phyloP scores from a whole-genome alignment of 2,888 invertebrate species.

The Neocrepidodera transversa region DNA sequence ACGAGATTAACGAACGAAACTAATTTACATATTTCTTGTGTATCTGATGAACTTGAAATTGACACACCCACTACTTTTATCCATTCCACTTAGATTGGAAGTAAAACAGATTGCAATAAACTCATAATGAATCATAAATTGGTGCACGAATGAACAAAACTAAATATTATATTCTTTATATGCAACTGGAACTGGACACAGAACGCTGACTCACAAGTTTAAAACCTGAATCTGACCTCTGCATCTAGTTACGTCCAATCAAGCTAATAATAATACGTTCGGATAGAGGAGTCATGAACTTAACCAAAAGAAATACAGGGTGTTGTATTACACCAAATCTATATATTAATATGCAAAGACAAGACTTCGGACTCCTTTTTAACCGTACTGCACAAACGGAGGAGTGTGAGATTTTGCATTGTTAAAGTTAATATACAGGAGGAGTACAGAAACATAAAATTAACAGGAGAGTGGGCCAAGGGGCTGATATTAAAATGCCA shows the following conservation, averaged over 20 bases:
- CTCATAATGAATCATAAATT: conserved; percentile 3
- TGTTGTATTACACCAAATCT: no score
- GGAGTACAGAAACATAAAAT: no score
- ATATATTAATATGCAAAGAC: no score
- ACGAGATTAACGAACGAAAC: not conserved
- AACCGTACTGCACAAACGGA: no score
- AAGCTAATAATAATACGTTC: conserved; percentile 5
- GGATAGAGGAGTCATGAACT: conserved; percentile 8
- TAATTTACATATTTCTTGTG: not conserved
- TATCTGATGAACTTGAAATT: conserved; percentile 2
- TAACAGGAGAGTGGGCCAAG: no score
- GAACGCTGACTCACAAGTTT: conserved; percentile 8
- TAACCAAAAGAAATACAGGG: not conserved
- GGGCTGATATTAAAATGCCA: no score
- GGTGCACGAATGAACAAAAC: not conserved
- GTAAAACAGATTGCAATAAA: not conserved
- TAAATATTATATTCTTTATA: not conserved
- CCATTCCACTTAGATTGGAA: not conserved
- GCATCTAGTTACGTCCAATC: conserved; percentile 8
- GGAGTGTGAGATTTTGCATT: no score
- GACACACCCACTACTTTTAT: not conserved
- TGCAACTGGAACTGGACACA: not conserved
- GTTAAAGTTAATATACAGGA: no score
- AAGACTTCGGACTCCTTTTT: no score
- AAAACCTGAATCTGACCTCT: conserved; percentile 1